Evolutionary conservation across 30 jellyfish, hydroid and myxozoan genomes (phyloP), one percentile per base, ranked within the genome.

Genomic region (Aurelia coerulea): DNA sequence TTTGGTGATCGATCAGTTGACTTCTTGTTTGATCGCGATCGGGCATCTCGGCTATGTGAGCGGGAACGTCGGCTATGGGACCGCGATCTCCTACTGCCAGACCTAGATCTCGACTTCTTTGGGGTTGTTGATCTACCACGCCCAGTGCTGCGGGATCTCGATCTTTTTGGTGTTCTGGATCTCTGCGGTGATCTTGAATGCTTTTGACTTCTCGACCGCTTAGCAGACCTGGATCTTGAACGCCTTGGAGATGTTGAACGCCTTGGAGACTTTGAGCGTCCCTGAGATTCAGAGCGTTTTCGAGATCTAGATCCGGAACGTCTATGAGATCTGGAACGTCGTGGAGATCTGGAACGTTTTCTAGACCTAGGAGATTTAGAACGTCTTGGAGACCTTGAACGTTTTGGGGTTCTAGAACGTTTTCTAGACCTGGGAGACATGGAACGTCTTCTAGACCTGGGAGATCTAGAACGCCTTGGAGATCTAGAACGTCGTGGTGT

Each of bases 331-430:
- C 70, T 73, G 12, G 89, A 74, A 32, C 89, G 46, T 51, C 76
- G 41, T 37, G 83, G 78, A 23, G 92, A 83, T 56, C 80, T 83
- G 37, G 90, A 80, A 49, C 81, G 63, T 12, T 85, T 70, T 49
- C 60, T 65, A 10, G 81, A 52, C 81, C 73, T 68, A 12, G 77
- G 83, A 12, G 93, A 84, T 46, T 87, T 73, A 1, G 95, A 85
- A 33, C 95, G 76, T 65, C 83, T 72, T 34, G 83, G 83, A 3
- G 93, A 84, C 32, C 93, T 73, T 1, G 95, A 85, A 33, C 95
- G 29, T 16, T 73, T 41, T 65, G 84, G 69, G n/a, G 50, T 58
- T 19, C 89, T 65, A 4, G 88, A 85, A 6, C 78, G 77, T 15
- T 73, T 53, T 51, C 88, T 72, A 0, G 62, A 33, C 31, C 34